These are phyloP conservation scores for Noctua janthina DNA, from an alignment of 2,888 invertebrate genomes.

Conservation along the genomic window DNA sequence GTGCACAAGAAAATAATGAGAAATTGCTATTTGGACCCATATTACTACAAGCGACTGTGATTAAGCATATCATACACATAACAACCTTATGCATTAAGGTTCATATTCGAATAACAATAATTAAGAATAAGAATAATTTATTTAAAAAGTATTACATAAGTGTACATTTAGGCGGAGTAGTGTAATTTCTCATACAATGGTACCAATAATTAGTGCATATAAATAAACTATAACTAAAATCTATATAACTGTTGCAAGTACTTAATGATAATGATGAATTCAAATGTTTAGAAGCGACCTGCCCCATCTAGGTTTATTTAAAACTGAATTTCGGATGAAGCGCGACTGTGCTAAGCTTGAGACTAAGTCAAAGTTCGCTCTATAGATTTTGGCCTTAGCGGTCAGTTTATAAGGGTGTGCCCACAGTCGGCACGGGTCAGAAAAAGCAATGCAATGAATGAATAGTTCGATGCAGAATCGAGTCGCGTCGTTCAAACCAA, in stretches of 20 bases:
- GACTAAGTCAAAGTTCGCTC: not conserved
- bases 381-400: not conserved
- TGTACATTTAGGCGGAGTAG: too few relatives aligned
- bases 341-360: not conserved
- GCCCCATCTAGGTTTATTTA: too few relatives aligned
- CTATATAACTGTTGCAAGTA: too few relatives aligned
- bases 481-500: not conserved
- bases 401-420: not conserved
- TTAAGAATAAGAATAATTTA: too few relatives aligned
- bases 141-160: too few relatives aligned
- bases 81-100: not conserved
- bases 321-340: not conserved
- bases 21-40: not conserved
- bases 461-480: not conserved
- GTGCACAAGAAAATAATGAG: not conserved
- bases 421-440: not conserved
- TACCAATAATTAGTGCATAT: too few relatives aligned
- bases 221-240: too few relatives aligned
- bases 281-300: too few relatives aligned
- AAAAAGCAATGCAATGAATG: not conserved
- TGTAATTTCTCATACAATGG: too few relatives aligned
- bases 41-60: not conserved
- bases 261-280: too few relatives aligned
- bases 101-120: not conserved
- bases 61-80: not conserved